Conservation (phyloP, 2,888 invertebrate genomes). For the Tiliacea citrago region DNA sequence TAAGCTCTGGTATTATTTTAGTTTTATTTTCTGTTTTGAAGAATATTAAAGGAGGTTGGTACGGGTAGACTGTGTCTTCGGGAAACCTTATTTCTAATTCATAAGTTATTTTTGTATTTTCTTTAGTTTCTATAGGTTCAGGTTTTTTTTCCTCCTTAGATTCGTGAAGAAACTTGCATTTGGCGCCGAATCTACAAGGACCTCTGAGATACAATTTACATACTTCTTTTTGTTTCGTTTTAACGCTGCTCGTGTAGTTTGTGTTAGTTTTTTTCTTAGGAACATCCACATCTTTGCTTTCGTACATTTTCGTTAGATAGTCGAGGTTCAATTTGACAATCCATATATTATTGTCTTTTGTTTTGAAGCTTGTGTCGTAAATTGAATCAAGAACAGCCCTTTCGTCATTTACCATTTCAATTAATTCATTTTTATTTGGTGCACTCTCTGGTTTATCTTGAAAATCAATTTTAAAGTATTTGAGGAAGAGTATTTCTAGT, state of each 20-base stretch:
- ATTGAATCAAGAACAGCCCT: slow-evolving; percentile 94
- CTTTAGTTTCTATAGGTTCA: slow-evolving; percentile 73
- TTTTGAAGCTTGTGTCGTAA: slow-evolving; percentile 93
- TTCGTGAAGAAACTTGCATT: slow-evolving; percentile 94
- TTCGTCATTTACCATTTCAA: slow-evolving; percentile 93
- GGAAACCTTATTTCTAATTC: slow-evolving; percentile 94
- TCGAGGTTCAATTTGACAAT: slow-evolving; percentile 92
- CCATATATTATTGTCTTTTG: slow-evolving; percentile 94
- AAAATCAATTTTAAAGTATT: slow-evolving; percentile 92
- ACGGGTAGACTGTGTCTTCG: slow-evolving; percentile 93
- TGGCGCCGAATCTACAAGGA: slow-evolving; percentile 93
- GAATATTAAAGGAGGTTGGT: slow-evolving; percentile 93
- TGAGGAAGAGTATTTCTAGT: slow-evolving; percentile 92
- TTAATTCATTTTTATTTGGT: slow-evolving; percentile 88
- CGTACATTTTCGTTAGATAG: slow-evolving; percentile 91
- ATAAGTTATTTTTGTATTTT: slow-evolving; percentile 87
- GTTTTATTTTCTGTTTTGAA: slow-evolving; percentile 91
- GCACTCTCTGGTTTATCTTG: slow-evolving; percentile 81
- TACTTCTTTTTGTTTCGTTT: slow-evolving; percentile 89
- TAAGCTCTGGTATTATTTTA: slow-evolving; percentile 91
- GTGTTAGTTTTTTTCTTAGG: slow-evolving; percentile 83
- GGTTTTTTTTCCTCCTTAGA: slow-evolving; percentile 79
- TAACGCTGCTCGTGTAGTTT: slow-evolving; percentile 81
- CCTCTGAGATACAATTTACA: slow-evolving; percentile 92
- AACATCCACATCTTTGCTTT: slow-evolving; percentile 87